Evolutionary conservation across 1,140 invertebrate genomes (phyloP), one percentile per base, ranked within the genome.

Genomic region (Oreohelix idahoensis): DNA sequence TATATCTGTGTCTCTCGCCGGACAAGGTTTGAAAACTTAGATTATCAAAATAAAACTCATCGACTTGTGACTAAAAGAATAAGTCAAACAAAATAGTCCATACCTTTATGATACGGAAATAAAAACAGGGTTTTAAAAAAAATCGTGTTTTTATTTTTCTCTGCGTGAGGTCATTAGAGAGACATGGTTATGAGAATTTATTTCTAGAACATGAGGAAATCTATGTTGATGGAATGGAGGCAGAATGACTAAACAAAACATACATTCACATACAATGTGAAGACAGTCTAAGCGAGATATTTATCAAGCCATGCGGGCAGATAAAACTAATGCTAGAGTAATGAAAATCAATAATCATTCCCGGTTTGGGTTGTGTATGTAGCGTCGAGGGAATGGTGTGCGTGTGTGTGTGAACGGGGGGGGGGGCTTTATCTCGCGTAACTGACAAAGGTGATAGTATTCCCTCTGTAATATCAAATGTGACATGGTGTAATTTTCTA

Each of bases 261-360:
- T 58, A 58, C 8, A 58, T 58, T 58, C 51, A 58, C 23, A 26
- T 58, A 58, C 8, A 58, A 58, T 20, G 51, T 58, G 26, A 58
- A 58, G 51, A 58, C 20, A 58, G 20, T 26, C 8, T 2, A 58
- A 23, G 51, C 26, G 23, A 58, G 51, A 58, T 58, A 26, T 58
- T 58, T 58, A 58, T 58, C 51, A 58, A 58, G 23, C 51, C 51
- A 58, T 58, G 51, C 51, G 51, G 51, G 51, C 51, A 58, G 51
- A 58, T 23, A 26, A 23, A 58, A 26, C 51, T 58, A 58, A 58
- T 58, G 23, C 51, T 23, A 23, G 51, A 58, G 51, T 58, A 58
- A 58, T 58, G 51, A 58, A 58, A 58, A 58, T 58, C 51, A 58
- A 58, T 58, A 23, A 17, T 2, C 45, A 17, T 8, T 17, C 51